Percentiles rank a stretch among this genome's conserved stretches.
Evolutionary conservation across 2,888 invertebrate genomes (phyloP).

Genomic region (Leptopilina syphax): DNA sequence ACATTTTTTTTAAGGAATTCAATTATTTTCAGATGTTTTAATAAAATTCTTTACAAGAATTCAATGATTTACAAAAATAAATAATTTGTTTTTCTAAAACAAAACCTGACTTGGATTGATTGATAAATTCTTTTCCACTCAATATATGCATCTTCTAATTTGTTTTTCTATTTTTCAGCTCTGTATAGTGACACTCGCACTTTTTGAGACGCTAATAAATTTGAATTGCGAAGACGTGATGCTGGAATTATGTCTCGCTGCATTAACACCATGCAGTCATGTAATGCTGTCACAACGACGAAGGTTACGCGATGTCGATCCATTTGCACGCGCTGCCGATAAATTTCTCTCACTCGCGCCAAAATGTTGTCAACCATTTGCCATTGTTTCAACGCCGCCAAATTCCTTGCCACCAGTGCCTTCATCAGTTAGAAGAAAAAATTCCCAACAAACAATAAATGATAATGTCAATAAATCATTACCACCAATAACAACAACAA

Average conservation of each 20-base stretch:
- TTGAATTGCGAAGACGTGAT: constrained; percentile 98
- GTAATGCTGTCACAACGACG: constrained; percentile 89
- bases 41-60: no score
- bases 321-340: constrained; percentile 86
- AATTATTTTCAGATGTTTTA: no score
- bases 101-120: no score
- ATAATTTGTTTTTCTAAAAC: no score
- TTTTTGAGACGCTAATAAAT: constrained; percentile 93
- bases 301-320: constrained; percentile 84
- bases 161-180: constrained; percentile 77
- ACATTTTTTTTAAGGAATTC: no score
- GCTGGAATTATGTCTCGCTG: constrained; percentile 92
- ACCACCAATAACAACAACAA: constrained; percentile 43
- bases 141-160: no score
- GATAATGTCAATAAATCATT: constrained; percentile 59
- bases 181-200: constrained; percentile 91
- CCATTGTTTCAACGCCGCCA: constrained; percentile 47
- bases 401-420: constrained; percentile 60
- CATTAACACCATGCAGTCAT: constrained; percentile 89
- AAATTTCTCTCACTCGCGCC: constrained; percentile 88
- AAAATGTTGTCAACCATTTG: constrained; percentile 78
- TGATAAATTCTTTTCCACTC: no score
- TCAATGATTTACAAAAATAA: no score
- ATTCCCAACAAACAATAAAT: not conserved
- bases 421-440: constrained; percentile 40